Percentiles rank a stretch among this genome's conserved stretches.
These are phyloP conservation scores for Drosophila leonis DNA, from an alignment of 2,888 invertebrate genomes.

Conservation along the genomic window DNA sequence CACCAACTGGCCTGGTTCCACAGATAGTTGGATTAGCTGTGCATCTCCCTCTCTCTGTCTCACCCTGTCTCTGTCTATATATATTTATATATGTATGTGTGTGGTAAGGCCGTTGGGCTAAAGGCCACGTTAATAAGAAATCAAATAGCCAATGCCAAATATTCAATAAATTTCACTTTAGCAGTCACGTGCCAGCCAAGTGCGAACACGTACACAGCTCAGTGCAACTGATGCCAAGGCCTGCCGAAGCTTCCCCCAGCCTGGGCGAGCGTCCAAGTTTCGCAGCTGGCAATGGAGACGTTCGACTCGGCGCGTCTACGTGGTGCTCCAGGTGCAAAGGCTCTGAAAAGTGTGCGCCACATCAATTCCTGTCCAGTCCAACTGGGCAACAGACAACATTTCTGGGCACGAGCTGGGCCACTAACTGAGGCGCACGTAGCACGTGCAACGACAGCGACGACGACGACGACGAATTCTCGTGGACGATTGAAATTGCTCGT, in stretches of 20 bases:
- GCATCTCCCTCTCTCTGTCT: background rate
- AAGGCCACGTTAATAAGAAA: slow-evolving; percentile 76
- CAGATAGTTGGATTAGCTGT: slow-evolving; percentile 30
- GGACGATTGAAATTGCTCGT: slow-evolving; percentile 77
- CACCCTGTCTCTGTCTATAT: background rate
- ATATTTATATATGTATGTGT: background rate
- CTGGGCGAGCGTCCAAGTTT: background rate
- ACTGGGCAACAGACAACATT: slow-evolving; percentile 71
- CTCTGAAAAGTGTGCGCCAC: slow-evolving; percentile 70
- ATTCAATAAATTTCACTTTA: slow-evolving; percentile 81
- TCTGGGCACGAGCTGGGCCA: background rate
- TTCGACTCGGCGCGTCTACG: slow-evolving; percentile 35
- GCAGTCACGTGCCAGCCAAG: slow-evolving; percentile 79
- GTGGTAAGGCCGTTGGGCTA: slow-evolving; percentile 9
- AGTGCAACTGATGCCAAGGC: slow-evolving; percentile 76
- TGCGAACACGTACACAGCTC: slow-evolving; percentile 78
- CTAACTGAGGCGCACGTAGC: slow-evolving; percentile 40
- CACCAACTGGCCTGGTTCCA: slow-evolving; percentile 18
- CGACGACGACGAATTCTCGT: slow-evolving; percentile 46
- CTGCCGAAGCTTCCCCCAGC: background rate
- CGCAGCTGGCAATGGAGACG: slow-evolving; percentile 29
- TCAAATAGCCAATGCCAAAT: slow-evolving; percentile 81
- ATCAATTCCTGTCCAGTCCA: slow-evolving; percentile 72
- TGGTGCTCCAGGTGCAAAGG: slow-evolving; percentile 73
- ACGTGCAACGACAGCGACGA: slow-evolving; percentile 57